A percentile compares a stretch with the other conserved stretches of the same genome.
Evolutionary conservation across 2,888 invertebrate genomes (phyloP).

Genomic region (Theristus sp.): DNA sequence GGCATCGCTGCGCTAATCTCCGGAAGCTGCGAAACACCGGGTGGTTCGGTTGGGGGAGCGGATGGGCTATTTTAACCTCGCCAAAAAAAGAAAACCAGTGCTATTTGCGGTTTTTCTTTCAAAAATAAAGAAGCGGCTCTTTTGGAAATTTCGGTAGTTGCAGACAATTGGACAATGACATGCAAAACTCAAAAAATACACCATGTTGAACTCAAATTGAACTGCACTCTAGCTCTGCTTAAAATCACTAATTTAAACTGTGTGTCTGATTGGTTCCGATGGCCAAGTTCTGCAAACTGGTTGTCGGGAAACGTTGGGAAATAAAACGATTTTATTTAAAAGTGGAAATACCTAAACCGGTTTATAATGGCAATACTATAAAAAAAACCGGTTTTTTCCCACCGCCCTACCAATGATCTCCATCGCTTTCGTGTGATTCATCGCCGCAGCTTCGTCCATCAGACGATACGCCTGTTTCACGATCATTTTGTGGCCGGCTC

Average conservation of each 20-base stretch:
- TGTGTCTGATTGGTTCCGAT: no score
- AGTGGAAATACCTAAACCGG: not conserved
- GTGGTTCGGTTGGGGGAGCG: not conserved
- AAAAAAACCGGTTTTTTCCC: not conserved
- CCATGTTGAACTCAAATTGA: no score
- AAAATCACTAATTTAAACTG: no score
- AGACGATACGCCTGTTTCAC: constrained; percentile 46
- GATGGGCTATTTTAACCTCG: not conserved
- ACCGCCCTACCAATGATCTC: constrained; percentile 52
- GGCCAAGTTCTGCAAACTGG: no score
- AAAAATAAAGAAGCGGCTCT: no score
- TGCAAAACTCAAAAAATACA: no score
- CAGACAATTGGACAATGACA: no score
- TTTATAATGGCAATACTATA: not conserved
- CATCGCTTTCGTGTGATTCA: constrained; percentile 59
- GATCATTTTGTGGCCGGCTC: constrained; percentile 7
- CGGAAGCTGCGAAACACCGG: not conserved
- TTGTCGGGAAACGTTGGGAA: no score
- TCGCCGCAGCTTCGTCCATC: constrained; percentile 55
- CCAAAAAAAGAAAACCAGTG: not conserved
- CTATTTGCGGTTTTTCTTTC: no score
- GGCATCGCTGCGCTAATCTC: not conserved
- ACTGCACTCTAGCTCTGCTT: no score
- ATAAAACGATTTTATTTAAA: no score
- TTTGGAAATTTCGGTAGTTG: no score